A percentile compares a stretch with the other conserved stretches of the same genome.
These are phyloP conservation scores for Galerucella nymphaeae DNA, from an alignment of 2,888 invertebrate genomes.

Conservation along the genomic window DNA sequence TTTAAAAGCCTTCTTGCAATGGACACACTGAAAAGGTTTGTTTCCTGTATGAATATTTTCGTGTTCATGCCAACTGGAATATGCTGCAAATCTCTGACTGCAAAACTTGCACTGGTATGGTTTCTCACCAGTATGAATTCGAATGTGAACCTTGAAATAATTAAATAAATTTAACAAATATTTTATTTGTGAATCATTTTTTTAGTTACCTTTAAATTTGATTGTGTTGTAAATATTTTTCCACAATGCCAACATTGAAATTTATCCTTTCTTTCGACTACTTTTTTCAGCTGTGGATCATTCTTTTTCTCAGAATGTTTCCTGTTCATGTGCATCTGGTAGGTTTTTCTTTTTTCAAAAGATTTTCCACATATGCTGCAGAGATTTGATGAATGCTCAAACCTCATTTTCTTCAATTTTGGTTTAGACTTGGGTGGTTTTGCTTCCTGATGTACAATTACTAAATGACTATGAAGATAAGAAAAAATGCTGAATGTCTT, in stretches of 20 bases:
- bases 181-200: not conserved
- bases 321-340: slow-evolving; percentile 37
- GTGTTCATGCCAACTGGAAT: slow-evolving; percentile 48
- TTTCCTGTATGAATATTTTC: slow-evolving; percentile 50
- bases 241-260: slow-evolving; percentile 44
- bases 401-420: slow-evolving; percentile 22
- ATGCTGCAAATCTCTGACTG: slow-evolving; percentile 52
- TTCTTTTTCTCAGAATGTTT: slow-evolving; percentile 46
- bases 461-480: slow-evolving; percentile 34
- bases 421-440: slow-evolving; percentile 22
- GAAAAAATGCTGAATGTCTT: slow-evolving; percentile 51
- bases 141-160: slow-evolving; percentile 43
- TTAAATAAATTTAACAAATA: not conserved
- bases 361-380: slow-evolving; percentile 41
- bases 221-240: slow-evolving; percentile 38
- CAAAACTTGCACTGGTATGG: slow-evolving; percentile 56
- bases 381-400: slow-evolving; percentile 32
- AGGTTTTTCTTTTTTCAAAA: slow-evolving; percentile 39
- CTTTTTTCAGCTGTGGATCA: slow-evolving; percentile 25
- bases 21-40: slow-evolving; percentile 47
- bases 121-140: slow-evolving; percentile 54
- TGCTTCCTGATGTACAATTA: slow-evolving; percentile 26
- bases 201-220: slow-evolving; percentile 49
- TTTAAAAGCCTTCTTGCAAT: slow-evolving; percentile 68
- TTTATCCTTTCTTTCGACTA: slow-evolving; percentile 27